These are phyloP conservation scores for Holacanthella duospinosa DNA, from an alignment of 2,888 invertebrate species.

Conservation along the genomic window DNA sequence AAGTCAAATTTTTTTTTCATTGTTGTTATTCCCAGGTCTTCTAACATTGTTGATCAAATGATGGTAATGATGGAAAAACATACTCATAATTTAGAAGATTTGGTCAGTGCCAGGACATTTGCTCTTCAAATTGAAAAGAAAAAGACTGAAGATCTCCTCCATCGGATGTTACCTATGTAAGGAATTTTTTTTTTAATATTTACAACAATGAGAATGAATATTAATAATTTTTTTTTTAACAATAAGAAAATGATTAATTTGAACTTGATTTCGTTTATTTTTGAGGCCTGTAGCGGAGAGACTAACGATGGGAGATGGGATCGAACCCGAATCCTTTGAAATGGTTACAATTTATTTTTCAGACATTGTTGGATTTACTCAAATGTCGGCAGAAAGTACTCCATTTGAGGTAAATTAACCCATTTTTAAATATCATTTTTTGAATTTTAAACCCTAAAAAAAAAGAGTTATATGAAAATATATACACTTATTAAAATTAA, in stretches of 20 bases:
- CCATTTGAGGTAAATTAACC: conserved; percentile 62
- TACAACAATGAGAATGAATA: conserved; percentile 4
- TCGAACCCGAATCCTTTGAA: conserved; percentile 87
- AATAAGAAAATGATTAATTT: background rate
- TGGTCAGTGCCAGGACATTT: conserved; percentile 82
- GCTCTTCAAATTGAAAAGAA: conserved; percentile 82
- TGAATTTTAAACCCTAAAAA: too few relatives aligned
- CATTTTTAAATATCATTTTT: background rate
- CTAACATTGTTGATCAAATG: conserved; percentile 94
- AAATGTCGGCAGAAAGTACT: conserved; percentile 87
- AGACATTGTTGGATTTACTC: conserved; percentile 92
- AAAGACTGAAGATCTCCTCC: conserved; percentile 82
- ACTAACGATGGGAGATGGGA: conserved; percentile 74
- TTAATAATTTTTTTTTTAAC: background rate
- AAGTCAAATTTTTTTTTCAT: too few relatives aligned
- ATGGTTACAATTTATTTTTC: conserved; percentile 93
- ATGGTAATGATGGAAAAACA: conserved; percentile 97
- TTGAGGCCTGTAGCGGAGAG: conserved; percentile 72
- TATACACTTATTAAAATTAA: too few relatives aligned
- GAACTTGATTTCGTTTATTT: background rate
- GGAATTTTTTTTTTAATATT: too few relatives aligned
- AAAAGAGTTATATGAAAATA: too few relatives aligned
- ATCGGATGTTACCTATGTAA: conserved; percentile 87
- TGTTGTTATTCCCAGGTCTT: too few relatives aligned
- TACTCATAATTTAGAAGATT: conserved; percentile 85